Evolutionary conservation across 1,140 invertebrate genomes (phyloP), one percentile per base, ranked within the genome.

Genomic region (Hetaerina americana): DNA sequence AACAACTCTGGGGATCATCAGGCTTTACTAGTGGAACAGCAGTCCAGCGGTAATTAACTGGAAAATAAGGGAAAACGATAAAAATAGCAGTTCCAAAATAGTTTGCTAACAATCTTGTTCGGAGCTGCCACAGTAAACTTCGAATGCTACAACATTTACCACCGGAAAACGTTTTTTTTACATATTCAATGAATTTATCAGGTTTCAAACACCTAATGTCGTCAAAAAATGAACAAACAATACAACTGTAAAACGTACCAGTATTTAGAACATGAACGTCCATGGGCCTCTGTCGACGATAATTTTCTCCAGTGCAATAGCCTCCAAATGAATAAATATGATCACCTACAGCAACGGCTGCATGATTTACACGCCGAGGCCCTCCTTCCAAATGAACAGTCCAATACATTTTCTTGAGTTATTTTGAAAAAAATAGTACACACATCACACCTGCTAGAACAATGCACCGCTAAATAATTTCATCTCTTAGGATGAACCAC

Each of bases 271-370:
- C 85, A 80, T 95, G 91, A 2, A 96, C 88, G 80, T 96, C 94
- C 77, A 96, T 96, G 2, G 91, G 88, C 22, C 88, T 84, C 66
- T 84, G 84, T 3, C 81, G 80, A 31, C 84, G 81, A 80, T 92
- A 93, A 77, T 92, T 87, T 77, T 92, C 89, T 25, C 87, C 88
- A 2, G 90, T 92, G 77, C 90, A 94, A 78, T 93, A 97, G 24
- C 94, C 95, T 26, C 94, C 95, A 82, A 97, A 97, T 0, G 92
- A 93, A 78, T 89, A 96, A 70, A 97, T 93, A 76, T 87, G 88
- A 72, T 91, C 87, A 22, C 85, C 88, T 57, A 96, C 87, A 70
- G 87, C 85, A 31, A 93, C 92, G n/a, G 93, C 92, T 12, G 94
- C 94, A 86, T 96, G 94, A 80, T 97, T 97, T 0, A 96, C 88